Evolutionary conservation across 1,140 invertebrate species (phyloP), one percentile per base, ranked within the genome.

Genomic region (Artemia franciscana): DNA sequence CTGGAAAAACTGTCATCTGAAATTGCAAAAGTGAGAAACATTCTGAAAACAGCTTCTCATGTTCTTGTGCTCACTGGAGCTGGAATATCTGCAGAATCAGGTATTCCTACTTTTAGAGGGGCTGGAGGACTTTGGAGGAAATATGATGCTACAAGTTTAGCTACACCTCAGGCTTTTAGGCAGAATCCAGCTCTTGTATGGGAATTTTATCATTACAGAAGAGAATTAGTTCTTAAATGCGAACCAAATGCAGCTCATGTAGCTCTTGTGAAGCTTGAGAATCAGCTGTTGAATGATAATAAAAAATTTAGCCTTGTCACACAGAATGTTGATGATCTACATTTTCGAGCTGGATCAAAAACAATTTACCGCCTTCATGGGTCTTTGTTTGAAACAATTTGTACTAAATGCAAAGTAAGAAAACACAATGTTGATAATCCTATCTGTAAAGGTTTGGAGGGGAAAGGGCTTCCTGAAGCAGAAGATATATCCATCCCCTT

Each of bases 241-340:
- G 9, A 81, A 63, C 60, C 76, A 57, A 82, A 84, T 3, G 66
- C 90, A 85, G 88, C 86, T 26, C 90, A 92, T 69, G 72, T 76
- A 63, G 83, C 86, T 4, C 82, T 93, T 65, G 85, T 87, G 23
- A 76, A 83, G 64, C 84, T 80, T 75, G 85, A 92, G 75, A 74
- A 79, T 57, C 74, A 77, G 67, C 73, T 82, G 7, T 68, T 72
- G 65, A 69, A 73, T 24, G 73, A 82, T 68, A 80, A 79, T 2
- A 79, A 80, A 66, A 73, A 71, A 58, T 78, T 88, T 60, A 80
- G 78, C 27, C 75, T 91, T 2, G 80, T 95, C 28, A 95, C 91
- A 1, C 91, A 95, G 74, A 96, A 96, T 79, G 86, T 95, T 58
- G 92, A 95, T 76, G 84, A 84, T 57, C 74, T 95, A 12, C 91